A percentile compares a stretch with the other conserved stretches of the same genome.
phyloP scores from a whole-genome alignment of 2,888 invertebrate genomes.

The Philereme transversata region DNA sequence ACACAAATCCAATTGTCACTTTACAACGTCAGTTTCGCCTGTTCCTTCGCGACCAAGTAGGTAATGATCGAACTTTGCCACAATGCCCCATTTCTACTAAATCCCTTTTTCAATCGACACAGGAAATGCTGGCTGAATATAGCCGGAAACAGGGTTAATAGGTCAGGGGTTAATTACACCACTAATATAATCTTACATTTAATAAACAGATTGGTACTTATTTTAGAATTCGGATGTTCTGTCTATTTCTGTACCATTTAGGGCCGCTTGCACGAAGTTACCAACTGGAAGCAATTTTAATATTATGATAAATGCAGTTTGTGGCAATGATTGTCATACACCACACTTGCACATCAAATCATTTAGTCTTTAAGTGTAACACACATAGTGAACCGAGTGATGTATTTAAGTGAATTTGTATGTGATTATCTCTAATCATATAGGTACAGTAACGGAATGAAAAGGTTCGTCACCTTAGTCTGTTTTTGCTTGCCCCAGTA shows the following conservation, averaged over 20 bases:
- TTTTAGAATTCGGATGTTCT: slow-evolving; percentile 20
- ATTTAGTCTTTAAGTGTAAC: too few species aligned
- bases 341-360: too few species aligned
- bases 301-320: background rate
- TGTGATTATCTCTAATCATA: too few species aligned
- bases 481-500: too few species aligned
- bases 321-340: too few species aligned
- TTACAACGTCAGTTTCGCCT: too few species aligned
- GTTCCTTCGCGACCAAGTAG: too few species aligned
- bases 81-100: background rate
- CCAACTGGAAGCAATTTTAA: slow-evolving; percentile 17
- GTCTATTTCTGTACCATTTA: slow-evolving; percentile 28
- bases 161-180: slow-evolving; percentile 1
- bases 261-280: slow-evolving; percentile 21
- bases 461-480: too few species aligned
- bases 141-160: background rate
- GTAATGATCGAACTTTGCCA: background rate
- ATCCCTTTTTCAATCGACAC: background rate
- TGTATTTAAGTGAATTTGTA: too few species aligned
- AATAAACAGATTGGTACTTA: slow-evolving; percentile 4
- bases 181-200: background rate
- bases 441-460: too few species aligned
- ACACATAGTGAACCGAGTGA: too few species aligned
- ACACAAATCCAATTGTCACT: too few species aligned
- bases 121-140: background rate